Evolutionary conservation across 2,113 vertebrate genomes (phyloP).

Genomic region (Agelaius tricolor): DNA sequence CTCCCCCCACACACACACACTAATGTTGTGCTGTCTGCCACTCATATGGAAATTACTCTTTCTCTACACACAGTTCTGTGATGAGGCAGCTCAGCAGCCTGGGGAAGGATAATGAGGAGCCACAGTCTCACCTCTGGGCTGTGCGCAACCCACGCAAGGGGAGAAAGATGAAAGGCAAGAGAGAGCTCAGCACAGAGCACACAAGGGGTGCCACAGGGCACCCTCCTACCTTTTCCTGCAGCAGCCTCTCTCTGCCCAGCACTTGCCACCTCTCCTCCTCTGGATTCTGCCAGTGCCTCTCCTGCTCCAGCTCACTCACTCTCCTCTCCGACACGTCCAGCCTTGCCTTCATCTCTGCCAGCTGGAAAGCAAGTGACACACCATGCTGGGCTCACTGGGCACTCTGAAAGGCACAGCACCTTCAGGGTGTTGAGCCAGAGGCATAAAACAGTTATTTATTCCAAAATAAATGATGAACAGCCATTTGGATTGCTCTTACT

Average conservation of each 20-base stretch:
- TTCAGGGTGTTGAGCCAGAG: not conserved
- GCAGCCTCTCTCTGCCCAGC: not conserved
- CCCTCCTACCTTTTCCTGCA: conserved; percentile 57
- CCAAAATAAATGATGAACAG: not conserved
- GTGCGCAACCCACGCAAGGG: not conserved
- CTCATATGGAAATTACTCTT: not conserved
- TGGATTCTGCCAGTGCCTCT: not conserved
- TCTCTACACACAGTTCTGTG: not conserved
- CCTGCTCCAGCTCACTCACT: not conserved
- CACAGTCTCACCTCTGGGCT: not conserved
- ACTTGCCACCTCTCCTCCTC: not conserved
- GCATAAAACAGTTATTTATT: not conserved
- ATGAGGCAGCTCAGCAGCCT: not conserved
- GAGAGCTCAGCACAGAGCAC: not conserved
- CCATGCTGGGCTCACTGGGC: not conserved
- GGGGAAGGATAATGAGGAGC: not conserved
- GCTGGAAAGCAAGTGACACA: conserved; percentile 50
- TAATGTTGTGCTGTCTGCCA: not conserved
- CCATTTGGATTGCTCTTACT: not conserved
- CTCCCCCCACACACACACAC: not conserved
- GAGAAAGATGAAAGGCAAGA: not conserved
- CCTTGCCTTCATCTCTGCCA: conserved; percentile 68
- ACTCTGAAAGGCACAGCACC: not conserved
- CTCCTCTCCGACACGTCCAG: conserved; percentile 3
- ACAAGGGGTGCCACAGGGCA: not conserved